Conservation (phyloP, 2,113 vertebrate species). For the Osmerus eperlanus region DNA sequence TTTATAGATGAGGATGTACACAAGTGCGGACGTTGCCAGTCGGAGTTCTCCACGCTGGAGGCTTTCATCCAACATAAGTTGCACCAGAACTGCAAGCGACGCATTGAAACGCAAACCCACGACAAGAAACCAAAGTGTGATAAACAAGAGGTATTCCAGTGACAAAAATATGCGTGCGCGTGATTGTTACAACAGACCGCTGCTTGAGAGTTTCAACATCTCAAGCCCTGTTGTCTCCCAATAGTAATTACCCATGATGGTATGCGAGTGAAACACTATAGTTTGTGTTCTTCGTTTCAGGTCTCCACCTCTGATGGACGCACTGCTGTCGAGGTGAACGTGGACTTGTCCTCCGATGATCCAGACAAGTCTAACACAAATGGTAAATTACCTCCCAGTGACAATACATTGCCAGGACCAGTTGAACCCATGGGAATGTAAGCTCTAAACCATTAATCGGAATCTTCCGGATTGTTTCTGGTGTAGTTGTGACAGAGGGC, state of each 20-base stretch:
- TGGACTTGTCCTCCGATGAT: slow-evolving; percentile 44
- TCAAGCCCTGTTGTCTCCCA: background rate
- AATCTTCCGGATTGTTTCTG: background rate
- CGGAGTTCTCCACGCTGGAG: slow-evolving; percentile 90
- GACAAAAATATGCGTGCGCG: too few relatives aligned
- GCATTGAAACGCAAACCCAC: slow-evolving; percentile 47
- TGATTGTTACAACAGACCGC: background rate
- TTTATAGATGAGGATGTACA: slow-evolving; percentile 86
- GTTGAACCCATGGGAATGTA: background rate
- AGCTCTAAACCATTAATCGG: background rate
- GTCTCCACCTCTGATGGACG: slow-evolving; percentile 41
- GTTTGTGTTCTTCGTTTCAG: slow-evolving; percentile 28
- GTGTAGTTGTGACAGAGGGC: slow-evolving; percentile 26
- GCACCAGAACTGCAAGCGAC: slow-evolving; percentile 81
- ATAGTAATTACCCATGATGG: background rate
- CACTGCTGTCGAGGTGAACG: slow-evolving; percentile 41
- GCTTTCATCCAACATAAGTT: slow-evolving; percentile 95
- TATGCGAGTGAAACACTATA: background rate
- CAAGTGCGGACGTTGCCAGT: slow-evolving; percentile 89
- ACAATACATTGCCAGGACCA: too few relatives aligned
- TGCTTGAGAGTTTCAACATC: background rate
- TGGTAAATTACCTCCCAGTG: slow-evolving; percentile 36
- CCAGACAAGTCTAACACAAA: slow-evolving; percentile 20
- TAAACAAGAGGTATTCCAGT: slow-evolving; percentile 54
- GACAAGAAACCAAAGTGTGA: slow-evolving; percentile 51